Evolutionary conservation across 2,113 vertebrate genomes (phyloP), one percentile per base, ranked within the genome.

Genomic region (Indicator indicator): DNA sequence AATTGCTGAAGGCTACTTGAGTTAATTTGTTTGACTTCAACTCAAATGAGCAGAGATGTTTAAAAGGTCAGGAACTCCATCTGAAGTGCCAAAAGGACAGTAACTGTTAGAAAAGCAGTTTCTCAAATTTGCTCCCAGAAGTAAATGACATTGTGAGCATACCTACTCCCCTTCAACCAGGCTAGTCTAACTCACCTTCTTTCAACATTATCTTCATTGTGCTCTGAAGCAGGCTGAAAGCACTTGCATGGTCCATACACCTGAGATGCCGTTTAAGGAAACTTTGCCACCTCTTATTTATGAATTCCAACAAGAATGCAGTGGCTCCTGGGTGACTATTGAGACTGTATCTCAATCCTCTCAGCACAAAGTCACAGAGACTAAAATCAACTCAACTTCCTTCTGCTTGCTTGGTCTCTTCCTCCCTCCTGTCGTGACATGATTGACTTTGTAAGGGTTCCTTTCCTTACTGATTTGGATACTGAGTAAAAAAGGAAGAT

Each of bases 271-370:
- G 11, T 69, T 77, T 26, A 86, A 52, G 68, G 19, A 81, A 75
- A 84, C 21, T 36, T 36, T 52, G 12, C 8, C 26, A 14, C 9
- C 33, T 62, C 44, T 65, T 33, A 15, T 9, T 30, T 50, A 26
- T 76, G 68, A 79, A 64, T 60, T 36, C 21, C 59, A 89, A 33
- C 50, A 48, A 16, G 40, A 69, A 76, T 28, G 6, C 12, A 60
- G 48, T 9, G 4, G 9, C 19, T 79, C 9, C 11, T 60, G 24
- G 18, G 27, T 8, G 9, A 16, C 58, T 32, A 5, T 0, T n/a
- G 54, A 50, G 30, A 60, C 16, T 56, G 13, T 10, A 18, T 21
- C 7, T 71, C 68, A 52, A 48, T 62, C 19, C 12, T 79, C 62
- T 72, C 14, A 44, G 32, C 11, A 40, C 16, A 52, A 52, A 15